Base-by-base conservation (phyloP, 2,113 vertebrate genomes). In the Colinus virginianus region DNA sequence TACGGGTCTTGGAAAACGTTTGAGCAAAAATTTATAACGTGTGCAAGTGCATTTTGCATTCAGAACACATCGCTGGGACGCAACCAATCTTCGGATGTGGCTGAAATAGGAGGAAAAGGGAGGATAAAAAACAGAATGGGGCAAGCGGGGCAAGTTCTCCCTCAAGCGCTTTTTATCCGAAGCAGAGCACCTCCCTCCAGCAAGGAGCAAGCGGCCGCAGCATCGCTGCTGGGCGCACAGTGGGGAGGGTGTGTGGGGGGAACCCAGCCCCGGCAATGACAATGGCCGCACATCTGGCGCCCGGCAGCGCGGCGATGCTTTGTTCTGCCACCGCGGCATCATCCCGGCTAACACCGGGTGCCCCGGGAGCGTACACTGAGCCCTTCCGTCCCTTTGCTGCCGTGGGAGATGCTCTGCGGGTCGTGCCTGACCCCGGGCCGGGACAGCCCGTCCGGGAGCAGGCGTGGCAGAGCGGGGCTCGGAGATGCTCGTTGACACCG, bases 211-310 rank as follows among this genome's bases (percentile, higher is more conserved):
- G 26, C 77, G 90, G 67, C 75, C 66, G 32, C 28, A 23, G 70
- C 43, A 87, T 84, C 88, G 90, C 87, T 85, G 45, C 55, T 83
- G 2, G 2, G 49, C 36, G 89, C 11, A 1, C 20, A 69, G 46
- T 74, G 78, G 32, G n/a, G 40, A 40, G 40, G 40, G 40, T 40
- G 40, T 10, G 11, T 4, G 40, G 32, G 15, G 26, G 34, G 16
- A 56, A 49, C 51, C 59, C 78, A 6, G 7, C 84, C 81, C 92
- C 75, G 59, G 51, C 81, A 42, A 82, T 87, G 49, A 96, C 94
- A 95, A 94, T 87, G 82, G 89, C 72, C 89, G 76, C 91, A 94
- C 95, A 92, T 95, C 91, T 95, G 94, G 94, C 77, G 87, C 72
- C 93, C 89, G 12, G 22, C 68, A 92, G 87, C 28, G 3, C 0